phyloP scores from a whole-genome alignment of 2,888 invertebrate genomes.

The Anaspis maculata region DNA sequence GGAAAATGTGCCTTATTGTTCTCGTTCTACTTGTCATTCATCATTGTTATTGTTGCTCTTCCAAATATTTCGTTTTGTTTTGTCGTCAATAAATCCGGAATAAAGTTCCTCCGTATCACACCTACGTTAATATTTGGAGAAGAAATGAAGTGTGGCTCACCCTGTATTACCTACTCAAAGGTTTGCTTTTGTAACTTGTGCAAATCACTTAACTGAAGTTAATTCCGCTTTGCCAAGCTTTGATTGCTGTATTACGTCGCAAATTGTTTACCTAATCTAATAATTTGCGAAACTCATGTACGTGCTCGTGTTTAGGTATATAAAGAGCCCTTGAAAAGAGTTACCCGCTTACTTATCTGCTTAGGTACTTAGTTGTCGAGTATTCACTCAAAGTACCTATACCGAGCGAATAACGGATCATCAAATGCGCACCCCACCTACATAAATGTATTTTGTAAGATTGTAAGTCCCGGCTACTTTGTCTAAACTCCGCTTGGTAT shows the following conservation, averaged over 20 bases:
- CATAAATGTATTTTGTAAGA: not conserved
- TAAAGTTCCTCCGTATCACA: too few relatives aligned
- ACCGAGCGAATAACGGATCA: not conserved
- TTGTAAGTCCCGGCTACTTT: too few relatives aligned
- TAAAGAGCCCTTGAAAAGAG: not conserved
- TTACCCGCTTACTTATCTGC: too few relatives aligned
- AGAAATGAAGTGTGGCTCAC: too few relatives aligned
- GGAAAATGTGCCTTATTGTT: too few relatives aligned
- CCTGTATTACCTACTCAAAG: constrained; percentile 21
- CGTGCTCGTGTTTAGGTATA: constrained; percentile 4
- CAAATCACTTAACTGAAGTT: constrained; percentile 20
- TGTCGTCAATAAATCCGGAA: too few relatives aligned
- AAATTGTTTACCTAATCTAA: constrained; percentile 28
- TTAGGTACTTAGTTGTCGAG: too few relatives aligned
- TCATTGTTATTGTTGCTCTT: too few relatives aligned
- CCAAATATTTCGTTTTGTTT: constrained; percentile 9
- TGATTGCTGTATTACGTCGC: constrained; percentile 24
- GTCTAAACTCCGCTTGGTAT: too few relatives aligned
- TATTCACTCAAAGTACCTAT: too few relatives aligned
- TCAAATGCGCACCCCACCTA: not conserved
- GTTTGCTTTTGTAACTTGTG: constrained; percentile 23
- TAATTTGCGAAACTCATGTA: constrained; percentile 16
- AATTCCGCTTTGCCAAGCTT: constrained; percentile 20
- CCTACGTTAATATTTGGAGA: too few relatives aligned
- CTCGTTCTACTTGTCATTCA: too few relatives aligned